Conservation (phyloP, 2,888 invertebrate species). For the Sialis lutaria region DNA sequence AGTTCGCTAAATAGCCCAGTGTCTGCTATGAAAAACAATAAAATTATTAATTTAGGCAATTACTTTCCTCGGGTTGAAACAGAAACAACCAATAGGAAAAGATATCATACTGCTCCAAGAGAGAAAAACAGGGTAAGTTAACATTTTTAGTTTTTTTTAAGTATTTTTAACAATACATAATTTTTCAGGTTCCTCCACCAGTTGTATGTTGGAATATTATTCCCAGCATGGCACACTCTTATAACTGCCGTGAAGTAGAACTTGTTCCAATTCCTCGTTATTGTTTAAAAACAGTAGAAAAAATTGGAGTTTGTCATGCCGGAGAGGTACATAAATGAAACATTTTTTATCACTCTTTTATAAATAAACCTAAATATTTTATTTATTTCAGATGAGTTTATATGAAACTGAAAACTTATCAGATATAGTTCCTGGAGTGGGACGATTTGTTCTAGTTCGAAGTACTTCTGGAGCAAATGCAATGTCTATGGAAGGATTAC, state of each 20-base stretch:
- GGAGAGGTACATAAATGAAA: slow-evolving; percentile 33
- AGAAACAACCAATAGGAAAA: slow-evolving; percentile 31
- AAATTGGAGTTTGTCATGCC: slow-evolving; percentile 35
- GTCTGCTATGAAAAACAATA: slow-evolving; percentile 15
- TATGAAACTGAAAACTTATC: slow-evolving; percentile 33
- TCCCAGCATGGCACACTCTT: slow-evolving; percentile 39
- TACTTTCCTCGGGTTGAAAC: slow-evolving; percentile 23
- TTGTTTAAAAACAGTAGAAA: slow-evolving; percentile 34
- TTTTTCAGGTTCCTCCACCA: slow-evolving; percentile 33
- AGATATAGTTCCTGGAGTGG: slow-evolving; percentile 27
- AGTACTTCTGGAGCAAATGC: slow-evolving; percentile 25
- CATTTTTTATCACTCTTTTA: neutral
- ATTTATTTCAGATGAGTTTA: slow-evolving; percentile 28
- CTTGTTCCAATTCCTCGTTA: slow-evolving; percentile 35
- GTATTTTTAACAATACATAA: neutral
- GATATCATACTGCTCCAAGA: slow-evolving; percentile 38
- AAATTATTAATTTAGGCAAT: slow-evolving; percentile 23
- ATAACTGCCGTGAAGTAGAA: slow-evolving; percentile 38
- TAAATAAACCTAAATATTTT: neutral
- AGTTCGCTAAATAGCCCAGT: no score
- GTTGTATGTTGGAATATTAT: slow-evolving; percentile 40
- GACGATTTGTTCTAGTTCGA: slow-evolving; percentile 34
- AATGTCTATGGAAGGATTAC: slow-evolving; percentile 27
- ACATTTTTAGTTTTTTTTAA: neutral
- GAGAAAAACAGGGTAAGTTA: slow-evolving; percentile 37